Conservation (phyloP, 64 coral and sea anemone genomes). For the Actinia equina region DNA sequence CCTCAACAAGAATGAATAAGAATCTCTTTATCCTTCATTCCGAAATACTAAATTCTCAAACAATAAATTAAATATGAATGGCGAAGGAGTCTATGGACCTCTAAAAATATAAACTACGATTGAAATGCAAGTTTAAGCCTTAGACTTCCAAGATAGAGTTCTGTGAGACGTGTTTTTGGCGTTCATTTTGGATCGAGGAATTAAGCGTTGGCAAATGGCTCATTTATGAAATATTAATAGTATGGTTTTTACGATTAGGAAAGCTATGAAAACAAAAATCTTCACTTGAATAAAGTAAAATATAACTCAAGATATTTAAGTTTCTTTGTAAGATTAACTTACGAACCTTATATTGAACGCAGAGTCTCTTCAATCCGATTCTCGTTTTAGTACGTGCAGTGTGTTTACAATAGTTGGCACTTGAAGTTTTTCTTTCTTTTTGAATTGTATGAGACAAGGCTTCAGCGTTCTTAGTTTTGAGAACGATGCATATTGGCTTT, state of each 20-base stretch:
- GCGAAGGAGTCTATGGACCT: too few species aligned
- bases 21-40: too few species aligned
- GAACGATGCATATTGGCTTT: neutral
- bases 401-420: neutral
- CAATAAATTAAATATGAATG: too few species aligned
- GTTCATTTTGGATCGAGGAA: too few species aligned
- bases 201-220: too few species aligned
- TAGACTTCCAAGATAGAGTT: too few species aligned
- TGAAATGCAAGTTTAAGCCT: too few species aligned
- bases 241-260: neutral
- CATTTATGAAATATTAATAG: neutral
- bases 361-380: neutral
- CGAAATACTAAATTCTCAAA: too few species aligned
- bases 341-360: neutral
- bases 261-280: neutral
- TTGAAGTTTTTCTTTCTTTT: neutral
- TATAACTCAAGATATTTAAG: neutral
- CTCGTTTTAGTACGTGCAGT: neutral
- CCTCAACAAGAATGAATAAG: too few species aligned
- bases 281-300: neutral
- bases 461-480: neutral
- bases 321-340: neutral
- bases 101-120: too few species aligned
- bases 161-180: too few species aligned
- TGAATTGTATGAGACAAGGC: neutral